Evolutionary conservation across 1,140 invertebrate species (phyloP), one percentile per base, ranked within the genome.

Genomic region (Bombus sibiricus): DNA sequence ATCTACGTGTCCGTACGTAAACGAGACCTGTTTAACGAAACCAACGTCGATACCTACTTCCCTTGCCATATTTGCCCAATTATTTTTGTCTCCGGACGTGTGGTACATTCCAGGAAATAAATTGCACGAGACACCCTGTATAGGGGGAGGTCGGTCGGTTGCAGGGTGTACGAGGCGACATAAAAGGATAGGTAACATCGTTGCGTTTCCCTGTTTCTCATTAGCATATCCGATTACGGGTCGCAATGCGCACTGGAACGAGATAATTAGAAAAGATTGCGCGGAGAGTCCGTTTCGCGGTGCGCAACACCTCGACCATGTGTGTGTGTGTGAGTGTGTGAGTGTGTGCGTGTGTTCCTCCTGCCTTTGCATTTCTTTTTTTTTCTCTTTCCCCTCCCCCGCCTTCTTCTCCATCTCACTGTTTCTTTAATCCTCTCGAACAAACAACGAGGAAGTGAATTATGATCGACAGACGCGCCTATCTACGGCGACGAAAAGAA

Each of bases 211-310:
- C 75, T 73, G 43, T 82, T 86, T 59, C 72, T 83, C 92, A 93
- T 92, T 93, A 93, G 91, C 92, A 93, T 92, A 93, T 92, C 89
- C 91, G 89, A 92, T 92, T 92, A 90, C 87, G 88, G 91, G 89
- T 78, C 88, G 85, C 87, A 86, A 85, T 89, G 74, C 83, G 83
- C 83, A 59, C 85, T 88, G 89, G 85, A 91, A 89, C 81, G 87
- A 93, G 92, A 93, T 92, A 93, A 93, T 93, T 93, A 92, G 88
- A 91, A 92, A 91, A 92, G 92, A 93, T 93, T 92, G 89, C 87
- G 87, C 79, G 25, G 39, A n/a, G 76, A 37, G 88, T 89, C 87
- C 85, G 89, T 92, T 90, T 89, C 87, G 92, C 90, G 83, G 78
- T 81, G 47, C 32, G 43, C 13, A 59, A 64, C 66, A 79, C 76